Evolutionary conservation across 2,113 vertebrate species (phyloP).

Genomic region (Gambusia affinis): DNA sequence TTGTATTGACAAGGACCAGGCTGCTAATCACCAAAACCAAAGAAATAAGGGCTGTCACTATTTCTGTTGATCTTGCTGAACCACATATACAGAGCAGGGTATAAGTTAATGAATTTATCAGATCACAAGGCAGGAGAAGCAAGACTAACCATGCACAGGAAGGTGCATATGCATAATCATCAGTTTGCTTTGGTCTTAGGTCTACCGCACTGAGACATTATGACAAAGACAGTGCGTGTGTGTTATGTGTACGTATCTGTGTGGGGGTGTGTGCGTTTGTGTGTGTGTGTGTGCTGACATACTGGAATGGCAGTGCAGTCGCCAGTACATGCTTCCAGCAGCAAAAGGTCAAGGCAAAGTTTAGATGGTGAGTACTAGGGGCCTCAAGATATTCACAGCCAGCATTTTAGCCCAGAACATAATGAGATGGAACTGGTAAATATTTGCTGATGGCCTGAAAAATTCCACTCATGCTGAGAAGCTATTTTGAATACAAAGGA

Average conservation of each 20-base stretch:
- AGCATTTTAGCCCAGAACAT: constrained; percentile 80
- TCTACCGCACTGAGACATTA: constrained; percentile 57
- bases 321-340: constrained; percentile 65
- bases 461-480: constrained; percentile 78
- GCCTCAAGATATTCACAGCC: constrained; percentile 85
- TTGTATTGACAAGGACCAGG: constrained; percentile 80
- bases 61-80: constrained; percentile 74
- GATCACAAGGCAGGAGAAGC: constrained; percentile 56
- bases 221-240: constrained; percentile 51
- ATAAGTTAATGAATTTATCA: constrained; percentile 75
- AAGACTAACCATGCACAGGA: constrained; percentile 61
- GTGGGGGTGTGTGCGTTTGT: constrained; percentile 16
- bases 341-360: constrained; percentile 82
- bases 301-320: constrained; percentile 41
- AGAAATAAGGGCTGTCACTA: constrained; percentile 78
- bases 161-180: constrained; percentile 74
- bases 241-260: background rate
- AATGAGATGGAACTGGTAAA: constrained; percentile 85
- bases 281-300: constrained; percentile 41
- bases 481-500: constrained; percentile 86
- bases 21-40: constrained; percentile 81
- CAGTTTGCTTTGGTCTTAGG: constrained; percentile 73
- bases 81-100: constrained; percentile 76
- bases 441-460: constrained; percentile 85
- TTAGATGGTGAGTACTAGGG: constrained; percentile 75